Conservation (phyloP, 2,888 invertebrate genomes). For the Monoplex corrugatus region DNA sequence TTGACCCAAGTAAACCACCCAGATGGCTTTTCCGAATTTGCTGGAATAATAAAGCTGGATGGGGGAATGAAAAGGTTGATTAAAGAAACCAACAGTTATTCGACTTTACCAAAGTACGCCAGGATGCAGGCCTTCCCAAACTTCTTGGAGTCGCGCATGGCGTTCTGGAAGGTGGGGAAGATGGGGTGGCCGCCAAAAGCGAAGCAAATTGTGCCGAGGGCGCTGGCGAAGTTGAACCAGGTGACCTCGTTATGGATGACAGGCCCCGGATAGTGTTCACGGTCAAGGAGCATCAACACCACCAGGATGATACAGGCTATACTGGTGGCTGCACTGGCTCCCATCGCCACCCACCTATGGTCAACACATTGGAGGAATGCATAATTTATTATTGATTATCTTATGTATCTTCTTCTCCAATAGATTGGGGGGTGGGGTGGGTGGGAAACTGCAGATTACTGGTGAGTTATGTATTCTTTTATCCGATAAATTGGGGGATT, state of each 20-base stretch:
- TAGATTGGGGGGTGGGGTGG: no score
- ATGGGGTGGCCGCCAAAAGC: slow-evolving; percentile 89
- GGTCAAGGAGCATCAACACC: slow-evolving; percentile 85
- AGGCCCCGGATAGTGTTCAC: slow-evolving; percentile 78
- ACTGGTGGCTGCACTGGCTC: slow-evolving; percentile 86
- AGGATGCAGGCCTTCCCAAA: slow-evolving; percentile 88
- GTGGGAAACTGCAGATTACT: no score
- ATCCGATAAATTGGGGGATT: no score
- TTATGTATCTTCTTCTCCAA: no score
- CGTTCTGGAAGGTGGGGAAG: slow-evolving; percentile 94
- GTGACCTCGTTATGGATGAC: slow-evolving; percentile 59
- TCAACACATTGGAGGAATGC: no score
- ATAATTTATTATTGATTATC: no score
- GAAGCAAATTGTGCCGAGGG: slow-evolving; percentile 88
- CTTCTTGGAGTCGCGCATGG: slow-evolving; percentile 90
- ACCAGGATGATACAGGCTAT: slow-evolving; percentile 86
- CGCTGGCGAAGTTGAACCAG: slow-evolving; percentile 86
- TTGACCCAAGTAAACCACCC: no score
- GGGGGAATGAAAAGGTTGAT: no score
- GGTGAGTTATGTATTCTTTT: no score
- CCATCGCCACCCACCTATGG: slow-evolving; percentile 86
- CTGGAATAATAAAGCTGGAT: no score
- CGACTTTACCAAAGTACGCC: slow-evolving; percentile 88
- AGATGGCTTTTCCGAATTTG: no score
- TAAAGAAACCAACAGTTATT: no score